phyloP scores from a whole-genome alignment of 2,888 invertebrate genomes.

The Sphinx pinastri region DNA sequence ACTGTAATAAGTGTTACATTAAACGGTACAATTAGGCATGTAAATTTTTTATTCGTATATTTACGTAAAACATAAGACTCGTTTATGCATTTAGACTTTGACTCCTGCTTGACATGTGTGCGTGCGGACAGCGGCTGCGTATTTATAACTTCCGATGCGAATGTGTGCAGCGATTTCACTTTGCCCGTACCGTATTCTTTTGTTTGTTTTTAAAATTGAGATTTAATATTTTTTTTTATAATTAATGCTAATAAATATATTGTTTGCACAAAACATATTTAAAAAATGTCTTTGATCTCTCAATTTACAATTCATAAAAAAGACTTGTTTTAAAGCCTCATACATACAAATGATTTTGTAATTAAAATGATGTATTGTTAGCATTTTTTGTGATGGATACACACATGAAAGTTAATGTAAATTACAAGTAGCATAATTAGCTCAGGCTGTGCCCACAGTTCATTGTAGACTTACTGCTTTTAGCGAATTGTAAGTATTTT shows the following conservation, averaged over 20 bases:
- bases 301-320: no score
- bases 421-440: no score
- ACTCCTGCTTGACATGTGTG: conserved; percentile 65
- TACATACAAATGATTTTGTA: no score
- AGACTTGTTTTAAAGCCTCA: no score
- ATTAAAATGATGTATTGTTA: neutral
- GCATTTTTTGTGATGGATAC: neutral
- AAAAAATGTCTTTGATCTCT: no score
- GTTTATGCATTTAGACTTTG: conserved; percentile 74
- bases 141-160: conserved; percentile 55
- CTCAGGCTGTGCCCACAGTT: no score
- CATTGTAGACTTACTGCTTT: no score
- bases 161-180: conserved; percentile 54
- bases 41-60: conserved; percentile 31
- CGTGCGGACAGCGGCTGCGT: conserved; percentile 57
- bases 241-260: no score
- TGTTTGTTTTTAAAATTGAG: conserved; percentile 10
- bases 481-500: no score
- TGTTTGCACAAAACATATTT: no score
- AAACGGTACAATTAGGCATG: neutral
- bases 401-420: neutral
- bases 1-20: neutral
- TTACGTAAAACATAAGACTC: conserved; percentile 49
- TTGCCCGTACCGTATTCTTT: conserved; percentile 17
- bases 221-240: neutral